Conservation (phyloP, 2,113 vertebrate genomes). For the Stegostoma tigrinum region DNA sequence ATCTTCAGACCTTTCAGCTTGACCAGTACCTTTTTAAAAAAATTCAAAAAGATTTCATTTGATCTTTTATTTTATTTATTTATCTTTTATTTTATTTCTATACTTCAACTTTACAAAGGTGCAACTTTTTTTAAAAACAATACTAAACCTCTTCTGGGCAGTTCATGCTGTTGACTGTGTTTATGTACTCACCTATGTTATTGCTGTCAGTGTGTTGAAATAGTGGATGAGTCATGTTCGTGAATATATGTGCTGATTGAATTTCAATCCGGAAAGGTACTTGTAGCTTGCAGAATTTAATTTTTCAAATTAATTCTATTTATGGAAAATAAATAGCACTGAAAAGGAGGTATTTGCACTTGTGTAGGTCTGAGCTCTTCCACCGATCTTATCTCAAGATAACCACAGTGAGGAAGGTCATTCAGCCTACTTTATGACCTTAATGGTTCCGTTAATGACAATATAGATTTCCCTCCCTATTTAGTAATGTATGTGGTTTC, state of each 20-base stretch:
- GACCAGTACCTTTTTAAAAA: too few species aligned
- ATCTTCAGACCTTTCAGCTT: too few species aligned
- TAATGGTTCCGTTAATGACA: neutral
- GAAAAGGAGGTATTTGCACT: neutral
- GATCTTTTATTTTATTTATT: too few species aligned
- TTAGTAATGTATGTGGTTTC: neutral
- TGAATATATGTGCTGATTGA: neutral
- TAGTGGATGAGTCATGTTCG: neutral
- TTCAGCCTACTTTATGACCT: neutral
- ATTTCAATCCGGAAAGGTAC: neutral
- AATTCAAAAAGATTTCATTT: neutral
- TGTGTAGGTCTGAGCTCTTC: neutral
- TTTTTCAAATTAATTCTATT: neutral
- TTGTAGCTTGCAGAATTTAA: neutral
- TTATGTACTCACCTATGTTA: neutral
- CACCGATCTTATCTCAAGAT: neutral
- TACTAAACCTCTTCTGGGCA: neutral
- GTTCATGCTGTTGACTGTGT: neutral
- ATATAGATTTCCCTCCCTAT: neutral
- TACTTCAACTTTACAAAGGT: neutral
- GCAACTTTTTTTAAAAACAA: neutral
- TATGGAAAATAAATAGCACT: neutral
- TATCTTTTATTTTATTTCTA: too few species aligned
- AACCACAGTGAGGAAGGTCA: neutral
- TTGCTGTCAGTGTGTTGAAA: neutral